Base-by-base conservation (phyloP, 2,888 invertebrate genomes). In the Watsonalla cultraria region DNA sequence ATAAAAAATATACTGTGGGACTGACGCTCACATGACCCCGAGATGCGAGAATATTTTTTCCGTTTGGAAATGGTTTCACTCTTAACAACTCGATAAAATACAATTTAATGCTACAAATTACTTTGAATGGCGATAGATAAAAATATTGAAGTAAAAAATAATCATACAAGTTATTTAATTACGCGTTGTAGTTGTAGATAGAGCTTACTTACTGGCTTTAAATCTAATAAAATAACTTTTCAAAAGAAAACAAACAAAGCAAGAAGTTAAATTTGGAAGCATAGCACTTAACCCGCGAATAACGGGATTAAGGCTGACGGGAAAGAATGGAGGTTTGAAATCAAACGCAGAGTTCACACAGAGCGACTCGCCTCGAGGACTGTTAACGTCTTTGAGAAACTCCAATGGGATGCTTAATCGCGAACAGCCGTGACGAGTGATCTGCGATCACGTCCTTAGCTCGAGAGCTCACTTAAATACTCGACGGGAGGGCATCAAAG, bases 381-480 rank as follows among this genome's bases (percentile, higher is more conserved):
- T 72, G 68, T 74, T 73, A 65, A 69, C 68, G 72, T 72, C 76
- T 80, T 79, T 78, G 74, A 77, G 72, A 68, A 72, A 75, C 73
- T 77, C 73, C 77, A 76, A 72, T 76, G 72, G 70, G 68, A 73
- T 64, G 68, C 72, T 80, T 83, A 82, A 83, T 82, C 79, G 77
- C 72, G 74, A 74, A 68, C 69, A 65, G 65, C 72, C 71, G 65
- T 64, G 68, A 68, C 70, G 72, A 78, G 72, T 73, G 78, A 77
- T 77, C 76, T 73, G 67, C 59, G 73, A 72, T 74, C 72, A 62
- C 64, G 64, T 70, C 62, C 77, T 76, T 64, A 62, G 57, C 70
- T 73, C 66, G 64, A 84, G 82, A 57, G 69, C 76, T 80, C 82
- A 81, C 86, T 86, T 82, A 81, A 78, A 76, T 69, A 79, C 82